Percentiles rank a stretch among this genome's conserved stretches.
Conservation (phyloP, 2,888 invertebrate genomes). For the Antitype chi region DNA sequence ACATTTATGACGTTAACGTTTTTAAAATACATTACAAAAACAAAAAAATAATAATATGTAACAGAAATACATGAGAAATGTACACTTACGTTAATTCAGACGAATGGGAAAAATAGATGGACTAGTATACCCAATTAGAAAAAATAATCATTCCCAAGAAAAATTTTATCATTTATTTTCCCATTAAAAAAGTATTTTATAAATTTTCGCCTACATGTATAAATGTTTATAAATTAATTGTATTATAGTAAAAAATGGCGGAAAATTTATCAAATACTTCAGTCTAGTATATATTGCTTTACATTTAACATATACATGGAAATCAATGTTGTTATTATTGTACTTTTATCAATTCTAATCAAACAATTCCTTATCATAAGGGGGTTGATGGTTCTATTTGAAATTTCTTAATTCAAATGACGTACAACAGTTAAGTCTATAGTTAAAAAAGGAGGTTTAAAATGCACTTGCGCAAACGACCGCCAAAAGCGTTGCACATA, state of each 20-base stretch:
- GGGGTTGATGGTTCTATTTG: slow-evolving; percentile 68
- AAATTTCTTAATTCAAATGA: slow-evolving; percentile 79
- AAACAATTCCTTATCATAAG: slow-evolving; percentile 84
- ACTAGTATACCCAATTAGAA: slow-evolving; percentile 90
- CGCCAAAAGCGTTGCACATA: neutral
- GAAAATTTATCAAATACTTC: slow-evolving; percentile 87
- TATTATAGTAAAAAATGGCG: slow-evolving; percentile 79
- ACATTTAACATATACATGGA: slow-evolving; percentile 87
- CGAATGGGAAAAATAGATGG: slow-evolving; percentile 83
- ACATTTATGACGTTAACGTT: slow-evolving; percentile 90
- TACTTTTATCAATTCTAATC: slow-evolving; percentile 80
- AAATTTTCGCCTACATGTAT: slow-evolving; percentile 84
- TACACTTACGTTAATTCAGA: slow-evolving; percentile 84
- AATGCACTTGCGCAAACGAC: slow-evolving; percentile 21
- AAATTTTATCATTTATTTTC: slow-evolving; percentile 73
- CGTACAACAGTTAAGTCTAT: slow-evolving; percentile 35
- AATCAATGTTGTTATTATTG: slow-evolving; percentile 78
- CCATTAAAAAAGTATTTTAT: slow-evolving; percentile 83
- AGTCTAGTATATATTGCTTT: slow-evolving; percentile 89
- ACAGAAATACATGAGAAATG: slow-evolving; percentile 87
- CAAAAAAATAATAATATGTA: slow-evolving; percentile 80
- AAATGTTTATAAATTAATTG: slow-evolving; percentile 80
- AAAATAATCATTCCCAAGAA: slow-evolving; percentile 83
- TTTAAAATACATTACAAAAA: slow-evolving; percentile 90
- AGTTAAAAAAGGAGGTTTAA: slow-evolving; percentile 35